Conservation (phyloP, 2,113 vertebrate species). For the Channa argus region DNA sequence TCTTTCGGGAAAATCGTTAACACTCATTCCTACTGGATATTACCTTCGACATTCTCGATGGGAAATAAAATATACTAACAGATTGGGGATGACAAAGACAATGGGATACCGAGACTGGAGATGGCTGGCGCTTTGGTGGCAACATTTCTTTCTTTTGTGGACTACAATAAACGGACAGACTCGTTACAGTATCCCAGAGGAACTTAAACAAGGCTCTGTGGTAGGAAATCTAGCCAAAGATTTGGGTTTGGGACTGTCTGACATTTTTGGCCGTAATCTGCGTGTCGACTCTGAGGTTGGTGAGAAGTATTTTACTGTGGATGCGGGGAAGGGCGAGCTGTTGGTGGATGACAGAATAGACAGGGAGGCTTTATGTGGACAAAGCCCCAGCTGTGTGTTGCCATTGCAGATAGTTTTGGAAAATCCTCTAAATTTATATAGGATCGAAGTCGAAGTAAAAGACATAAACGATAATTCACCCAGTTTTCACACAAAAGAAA, state of each 20-base stretch:
- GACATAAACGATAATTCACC: constrained; percentile 88
- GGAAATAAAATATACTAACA: constrained; percentile 33
- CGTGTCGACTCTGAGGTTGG: constrained; percentile 81
- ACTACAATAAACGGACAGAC: constrained; percentile 72
- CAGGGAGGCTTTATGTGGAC: constrained; percentile 85
- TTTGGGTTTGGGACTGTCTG: constrained; percentile 81
- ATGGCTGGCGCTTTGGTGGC: constrained; percentile 69
- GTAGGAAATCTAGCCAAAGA: constrained; percentile 85
- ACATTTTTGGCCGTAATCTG: constrained; percentile 79
- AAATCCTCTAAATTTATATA: constrained; percentile 76
- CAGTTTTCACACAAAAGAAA: constrained; percentile 16
- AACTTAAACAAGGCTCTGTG: constrained; percentile 78
- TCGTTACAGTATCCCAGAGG: constrained; percentile 81
- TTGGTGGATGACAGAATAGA: constrained; percentile 84
- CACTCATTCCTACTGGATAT: constrained; percentile 9
- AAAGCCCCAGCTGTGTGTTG: constrained; percentile 80
- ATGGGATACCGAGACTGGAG: constrained; percentile 51
- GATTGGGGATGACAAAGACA: constrained; percentile 62
- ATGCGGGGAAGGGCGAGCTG: constrained; percentile 81
- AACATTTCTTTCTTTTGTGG: constrained; percentile 69
- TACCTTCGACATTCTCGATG: constrained; percentile 38
- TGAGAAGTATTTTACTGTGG: constrained; percentile 82
- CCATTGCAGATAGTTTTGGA: constrained; percentile 83
- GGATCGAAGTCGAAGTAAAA: constrained; percentile 83
- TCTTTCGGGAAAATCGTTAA: background rate